A percentile compares a stretch with the other conserved stretches of the same genome.
These are phyloP conservation scores for Anadara kagoshimensis DNA, from an alignment of 1,140 invertebrate genomes.

Conservation along the genomic window DNA sequence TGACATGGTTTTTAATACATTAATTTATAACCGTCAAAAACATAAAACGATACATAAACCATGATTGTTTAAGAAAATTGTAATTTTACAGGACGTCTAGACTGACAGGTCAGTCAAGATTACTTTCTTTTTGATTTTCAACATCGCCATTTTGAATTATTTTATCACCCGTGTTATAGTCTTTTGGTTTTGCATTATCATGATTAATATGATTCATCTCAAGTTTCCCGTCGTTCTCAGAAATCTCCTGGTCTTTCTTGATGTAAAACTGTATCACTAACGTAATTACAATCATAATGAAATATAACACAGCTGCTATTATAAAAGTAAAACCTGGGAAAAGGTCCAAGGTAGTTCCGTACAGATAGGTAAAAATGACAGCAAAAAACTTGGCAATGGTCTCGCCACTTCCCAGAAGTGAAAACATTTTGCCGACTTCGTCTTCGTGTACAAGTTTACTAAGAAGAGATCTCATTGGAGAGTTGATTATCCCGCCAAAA, in stretches of 20 bases:
- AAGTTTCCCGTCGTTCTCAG: too few species aligned
- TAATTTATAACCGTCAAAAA: too few species aligned
- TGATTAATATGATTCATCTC: too few species aligned
- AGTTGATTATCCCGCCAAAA: constrained; percentile 50
- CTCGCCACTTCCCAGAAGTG: constrained; percentile 49
- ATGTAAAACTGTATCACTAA: constrained; percentile 31
- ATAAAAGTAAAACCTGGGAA: constrained; percentile 54
- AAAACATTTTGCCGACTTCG: constrained; percentile 57
- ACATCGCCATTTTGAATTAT: too few species aligned
- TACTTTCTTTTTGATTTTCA: too few species aligned
- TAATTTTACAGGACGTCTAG: too few species aligned
- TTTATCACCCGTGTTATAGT: too few species aligned
- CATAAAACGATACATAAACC: too few species aligned
- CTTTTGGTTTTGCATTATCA: too few species aligned
- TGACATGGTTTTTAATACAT: too few species aligned
- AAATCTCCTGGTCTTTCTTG: constrained; percentile 12
- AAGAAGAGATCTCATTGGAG: constrained; percentile 51
- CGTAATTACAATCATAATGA: constrained; percentile 32
- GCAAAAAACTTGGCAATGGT: constrained; percentile 53
- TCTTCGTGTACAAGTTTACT: constrained; percentile 55
- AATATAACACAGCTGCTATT: constrained; percentile 47
- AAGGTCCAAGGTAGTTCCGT: constrained; percentile 49
- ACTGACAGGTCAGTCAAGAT: too few species aligned
- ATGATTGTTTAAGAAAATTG: too few species aligned
- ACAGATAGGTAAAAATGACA: constrained; percentile 53